Conservation (phyloP, 2,113 vertebrate species). For the Corythaixoides concolor region DNA sequence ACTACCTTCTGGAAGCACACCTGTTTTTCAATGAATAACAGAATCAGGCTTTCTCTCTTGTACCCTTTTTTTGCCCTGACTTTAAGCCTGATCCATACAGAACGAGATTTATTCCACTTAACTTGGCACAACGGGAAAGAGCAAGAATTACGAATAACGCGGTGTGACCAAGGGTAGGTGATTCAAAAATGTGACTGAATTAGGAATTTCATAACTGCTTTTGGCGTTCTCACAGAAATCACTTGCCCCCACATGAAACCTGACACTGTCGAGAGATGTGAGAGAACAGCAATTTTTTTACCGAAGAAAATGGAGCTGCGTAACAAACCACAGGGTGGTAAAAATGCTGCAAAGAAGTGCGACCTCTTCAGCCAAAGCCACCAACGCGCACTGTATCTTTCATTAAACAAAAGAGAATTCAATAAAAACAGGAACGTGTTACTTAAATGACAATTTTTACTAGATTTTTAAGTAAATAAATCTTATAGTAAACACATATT, state of each 20-base stretch:
- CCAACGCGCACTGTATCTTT: neutral
- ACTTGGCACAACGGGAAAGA: neutral
- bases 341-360: neutral
- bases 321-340: neutral
- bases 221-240: neutral
- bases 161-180: neutral
- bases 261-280: neutral
- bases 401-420: neutral
- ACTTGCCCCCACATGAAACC: neutral
- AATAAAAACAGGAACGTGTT: neutral
- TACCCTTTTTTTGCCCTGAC: accelerated
- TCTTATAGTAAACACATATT: neutral
- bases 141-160: neutral
- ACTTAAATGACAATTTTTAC: neutral
- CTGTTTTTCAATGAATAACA: neutral
- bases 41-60: neutral
- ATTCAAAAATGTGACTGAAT: neutral
- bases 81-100: neutral
- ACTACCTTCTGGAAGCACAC: neutral
- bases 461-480: neutral
- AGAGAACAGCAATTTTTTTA: neutral
- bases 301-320: neutral
- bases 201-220: neutral
- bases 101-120: neutral
- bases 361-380: neutral